Evolutionary conservation across 2,888 invertebrate species (phyloP), one percentile per base, ranked within the genome.

Genomic region (Rhaphigaster nebulosa): DNA sequence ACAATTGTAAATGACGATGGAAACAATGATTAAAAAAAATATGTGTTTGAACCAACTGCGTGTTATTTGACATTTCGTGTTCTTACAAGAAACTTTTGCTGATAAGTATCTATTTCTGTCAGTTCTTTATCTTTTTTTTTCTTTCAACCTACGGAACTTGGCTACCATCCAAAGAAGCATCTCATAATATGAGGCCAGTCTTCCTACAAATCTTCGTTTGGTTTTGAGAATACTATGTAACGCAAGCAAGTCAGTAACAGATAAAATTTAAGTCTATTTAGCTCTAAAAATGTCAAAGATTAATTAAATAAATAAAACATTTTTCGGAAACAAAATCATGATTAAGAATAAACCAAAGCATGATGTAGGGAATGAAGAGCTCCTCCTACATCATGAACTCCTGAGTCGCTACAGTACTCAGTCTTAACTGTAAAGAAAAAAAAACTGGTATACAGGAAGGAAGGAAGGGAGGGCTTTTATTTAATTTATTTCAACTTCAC

Each of bases 101-200:
- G 70, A 76, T 76, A 76, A 76, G 70, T 76, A 76, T 76, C 70
- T 76, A 76, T 76, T 76, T 76, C 70, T 76, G 70, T 76, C 70
- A 76, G 70, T 76, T 76, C 70, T 76, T 76, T 76, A 76, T 76
- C 70, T 76, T 76, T 76, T 70, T 52, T 65, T 76, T 76, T 76
- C 70, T 76, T 76, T 38, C 20, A 76, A 76, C 70, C 70, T 76
- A 76, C 70, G 70, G 38, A 38, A 38, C 70, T 76, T 76, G 70
- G 70, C 70, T 38, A 38, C 20, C 10, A 20, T 10, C 70, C 70
- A 76, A 76, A 38, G 70, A 38, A 76, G 70, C 70, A 76, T 76
- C 70, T 76, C 70, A 76, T 76, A 76, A 76, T 38, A 34, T 76
- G 70, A 76, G 20, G 38, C 70, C 70, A 76, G 34, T 20, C 38